Base-by-base conservation (phyloP, 2,113 vertebrate genomes). In the Etheostoma cragini region DNA sequence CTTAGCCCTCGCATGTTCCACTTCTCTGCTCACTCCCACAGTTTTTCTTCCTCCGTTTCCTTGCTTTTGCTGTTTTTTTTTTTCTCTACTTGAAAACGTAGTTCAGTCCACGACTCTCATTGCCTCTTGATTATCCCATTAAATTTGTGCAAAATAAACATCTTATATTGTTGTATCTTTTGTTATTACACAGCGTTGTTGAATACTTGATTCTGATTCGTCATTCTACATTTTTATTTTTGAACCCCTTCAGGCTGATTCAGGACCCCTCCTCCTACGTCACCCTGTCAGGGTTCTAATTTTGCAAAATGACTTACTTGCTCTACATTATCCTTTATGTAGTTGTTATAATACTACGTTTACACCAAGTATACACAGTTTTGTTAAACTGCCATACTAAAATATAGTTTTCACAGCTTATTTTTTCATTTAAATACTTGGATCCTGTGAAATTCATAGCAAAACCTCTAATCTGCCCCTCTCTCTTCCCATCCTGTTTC, bases 21-120 rank as follows among this genome's bases (percentile, higher is more conserved):
- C 73, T 73, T 78, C 60, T 76, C 76, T 5, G 21, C 58, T 75
- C 83, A 77, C 87, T 88, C 83, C 81, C 66, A 84, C 68, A 17
- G 33, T 64, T 33, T 77, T 74, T 54, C 69, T 84, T 80, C 66
- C 57, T 76, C 49, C 17, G 72, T 76, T 71, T 76, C 47, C 49
- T 47, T 66, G 33, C 68, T 83, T 84, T 89, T 7, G 0, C 47
- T 26, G 26, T 1, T 87, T 78, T 76, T 77, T 70, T 21, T 60
- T 42, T 26, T 17, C 46, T 72, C 46, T 72, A 50, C 80, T 78
- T 76, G 63, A 68, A 46, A 77, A 63, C 50, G 69, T 64, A 42
- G 49, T 22, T 73, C n/a, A 73, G 61, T 21, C 24, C 47, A 52
- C 8, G 7, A 1, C 72, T 84, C 54, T 45, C 46, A 14, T 73